Evolutionary conservation across 2,888 invertebrate genomes (phyloP).

Genomic region (Drosophila gaucha): DNA sequence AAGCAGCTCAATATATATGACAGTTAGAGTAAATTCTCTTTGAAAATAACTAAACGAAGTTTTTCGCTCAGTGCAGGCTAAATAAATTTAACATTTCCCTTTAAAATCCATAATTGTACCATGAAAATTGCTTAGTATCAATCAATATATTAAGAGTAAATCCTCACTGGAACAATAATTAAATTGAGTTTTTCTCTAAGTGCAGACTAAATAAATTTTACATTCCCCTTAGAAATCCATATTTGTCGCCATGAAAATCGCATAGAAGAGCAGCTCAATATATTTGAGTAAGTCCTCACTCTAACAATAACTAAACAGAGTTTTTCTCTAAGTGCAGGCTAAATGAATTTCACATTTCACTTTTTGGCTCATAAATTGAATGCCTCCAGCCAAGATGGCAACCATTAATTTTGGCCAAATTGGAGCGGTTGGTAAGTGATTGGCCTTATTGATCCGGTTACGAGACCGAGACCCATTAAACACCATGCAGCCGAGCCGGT

Average conservation of each 20-base stretch:
- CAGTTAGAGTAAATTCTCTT: too few species aligned
- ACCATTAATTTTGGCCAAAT: constrained; percentile 42
- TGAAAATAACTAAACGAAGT: too few species aligned
- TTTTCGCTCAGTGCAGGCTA: too few species aligned
- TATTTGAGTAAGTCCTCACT: too few species aligned
- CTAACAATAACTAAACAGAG: too few species aligned
- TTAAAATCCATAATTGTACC: too few species aligned
- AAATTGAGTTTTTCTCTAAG: neutral
- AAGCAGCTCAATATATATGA: too few species aligned
- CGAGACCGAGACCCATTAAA: constrained; percentile 30
- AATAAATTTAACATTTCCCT: too few species aligned
- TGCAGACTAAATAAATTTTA: too few species aligned
- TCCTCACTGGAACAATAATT: too few species aligned
- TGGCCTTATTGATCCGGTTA: constrained; percentile 63
- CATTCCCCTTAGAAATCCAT: too few species aligned
- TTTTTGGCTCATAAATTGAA: constrained; percentile 61
- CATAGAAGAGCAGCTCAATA: neutral
- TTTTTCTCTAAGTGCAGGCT: constrained; percentile 16
- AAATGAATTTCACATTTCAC: constrained; percentile 58
- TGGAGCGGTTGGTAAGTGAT: constrained; percentile 42
- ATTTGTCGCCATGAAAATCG: neutral
- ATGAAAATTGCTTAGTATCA: neutral
- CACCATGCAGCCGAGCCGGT: constrained; percentile 30
- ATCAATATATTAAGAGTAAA: too few species aligned
- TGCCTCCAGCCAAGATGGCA: constrained; percentile 32